Evolutionary conservation across 2,113 vertebrate species (phyloP), one percentile per base, ranked within the genome.

Genomic region (Oncorhynchus keta): DNA sequence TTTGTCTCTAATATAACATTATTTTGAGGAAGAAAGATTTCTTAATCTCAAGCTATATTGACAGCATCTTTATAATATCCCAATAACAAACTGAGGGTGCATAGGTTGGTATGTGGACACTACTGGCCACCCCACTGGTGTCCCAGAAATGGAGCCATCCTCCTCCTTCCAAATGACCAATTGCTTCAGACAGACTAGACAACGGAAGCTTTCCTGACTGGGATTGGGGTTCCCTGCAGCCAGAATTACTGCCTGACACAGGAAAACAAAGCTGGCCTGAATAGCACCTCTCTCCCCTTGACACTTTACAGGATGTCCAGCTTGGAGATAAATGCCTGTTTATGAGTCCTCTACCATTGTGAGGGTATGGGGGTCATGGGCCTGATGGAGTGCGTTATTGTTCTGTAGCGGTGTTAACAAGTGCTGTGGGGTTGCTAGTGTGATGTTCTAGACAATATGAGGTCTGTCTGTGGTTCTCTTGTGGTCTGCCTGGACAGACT

Each of bases 381-480:
- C 90, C 89, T 89, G 87, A 89, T 93, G 88, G 94, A 94, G 92
- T 91, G 87, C 88, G 95, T 95, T 95, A 96, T 91, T 92, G 93
- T 95, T 88, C 89, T 77, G 80, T 30, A 62, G 85, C 73, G 73
- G 82, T 84, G 79, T 94, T 94, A 93, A 93, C 92, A 92, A 89
- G 81, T 81, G 87, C 81, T 83, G 80, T 83, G 80, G 81, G 84
- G 83, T 78, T 84, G 82, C 82, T 74, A 84, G 82, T 83, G 76
- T 89, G 90, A 82, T 85, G 65, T 76, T 75, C 69, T 61, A 74
- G 79, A 85, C 89, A 92, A 87, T 88, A 85, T 85, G 73, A 86
- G 87, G 86, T 86, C 90, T 84, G 77, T 74, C 16, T 16, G 51
- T 55, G 51, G 3, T 55, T 67, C 18, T 72, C 35, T 77, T 51